Evolutionary conservation across 2,888 invertebrate genomes (phyloP), one percentile per base, ranked within the genome.

Genomic region (Chrysolina haemoptera): DNA sequence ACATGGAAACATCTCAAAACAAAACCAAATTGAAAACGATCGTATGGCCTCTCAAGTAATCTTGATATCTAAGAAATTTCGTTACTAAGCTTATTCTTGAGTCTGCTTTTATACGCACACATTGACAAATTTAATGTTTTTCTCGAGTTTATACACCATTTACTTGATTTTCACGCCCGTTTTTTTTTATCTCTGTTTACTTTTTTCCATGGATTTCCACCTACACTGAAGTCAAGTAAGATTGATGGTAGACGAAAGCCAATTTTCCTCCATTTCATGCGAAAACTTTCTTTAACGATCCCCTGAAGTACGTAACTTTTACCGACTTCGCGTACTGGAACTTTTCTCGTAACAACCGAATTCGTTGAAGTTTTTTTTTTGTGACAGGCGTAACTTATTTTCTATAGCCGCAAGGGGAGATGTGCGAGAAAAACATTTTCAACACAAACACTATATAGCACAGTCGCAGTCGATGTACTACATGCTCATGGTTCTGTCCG

Each of bases 261-360:
- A 20, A 55, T 64, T 16, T n/a, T 64, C 65, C 62, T 20, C 43
- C 16, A n/a, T 27, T 40, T 53, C 35, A 41, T 53, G 55, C 41
- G 27, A 65, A 70, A 70, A 65, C 70, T 70, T 70, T 35, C 70
- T 35, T 18, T 70, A 70, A 65, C 70, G 20, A 22, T 70, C 50
- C 64, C 43, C 64, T 35, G 1, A 70, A 20, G 22, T 35, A 27
- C 16, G 18, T 55, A 64, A 70, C 55, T 70, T 64, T 43, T 55
- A 50, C 14, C 62, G 18, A 70, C 55, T 70, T 55, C 27, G 40
- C 48, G 50, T 40, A 63, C 18, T 43, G 46, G 65, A 70, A 70
- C 70, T 70, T 70, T 70, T 14, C 64, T n/a, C 70, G 50, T 70
- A 64, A 64, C 70, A 55, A 50, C 43, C 27, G 43, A 65, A 64